phyloP scores from a whole-genome alignment of 2,888 invertebrate genomes.

The Drosophila buzzatii region DNA sequence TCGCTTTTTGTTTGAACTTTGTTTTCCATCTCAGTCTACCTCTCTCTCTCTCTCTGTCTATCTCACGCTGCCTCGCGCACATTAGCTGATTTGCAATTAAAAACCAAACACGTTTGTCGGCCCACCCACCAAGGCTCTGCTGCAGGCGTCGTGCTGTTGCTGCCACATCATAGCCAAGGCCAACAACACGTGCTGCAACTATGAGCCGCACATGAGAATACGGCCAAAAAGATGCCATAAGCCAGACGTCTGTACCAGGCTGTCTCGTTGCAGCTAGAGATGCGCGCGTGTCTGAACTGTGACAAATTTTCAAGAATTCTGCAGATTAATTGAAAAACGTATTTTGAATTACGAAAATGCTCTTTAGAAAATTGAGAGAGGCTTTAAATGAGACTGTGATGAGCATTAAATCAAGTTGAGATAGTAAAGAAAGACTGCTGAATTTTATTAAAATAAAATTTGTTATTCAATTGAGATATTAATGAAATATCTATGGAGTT shows the following conservation, averaged over 20 bases:
- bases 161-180: constrained; percentile 67
- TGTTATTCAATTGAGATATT: too few relatives aligned
- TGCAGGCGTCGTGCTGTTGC: constrained; percentile 53
- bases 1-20: constrained; percentile 78
- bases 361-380: too few relatives aligned
- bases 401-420: too few relatives aligned
- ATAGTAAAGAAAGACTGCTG: too few relatives aligned
- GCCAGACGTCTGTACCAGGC: constrained; percentile 8
- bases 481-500: too few relatives aligned
- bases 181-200: constrained; percentile 70
- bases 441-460: too few relatives aligned
- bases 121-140: constrained; percentile 66
- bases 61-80: not conserved
- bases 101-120: constrained; percentile 76
- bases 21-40: constrained; percentile 27
- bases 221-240: constrained; percentile 42
- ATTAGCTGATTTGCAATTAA: constrained; percentile 76
- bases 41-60: not conserved
- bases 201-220: constrained; percentile 23
- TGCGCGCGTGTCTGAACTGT: constrained; percentile 8
- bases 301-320: not conserved
- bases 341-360: not conserved
- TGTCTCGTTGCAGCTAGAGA: constrained; percentile 23
- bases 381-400: constrained; percentile 1
- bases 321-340: not conserved